Evolutionary conservation across 2,888 invertebrate genomes (phyloP).

Genomic region (Drosophila emarginata): DNA sequence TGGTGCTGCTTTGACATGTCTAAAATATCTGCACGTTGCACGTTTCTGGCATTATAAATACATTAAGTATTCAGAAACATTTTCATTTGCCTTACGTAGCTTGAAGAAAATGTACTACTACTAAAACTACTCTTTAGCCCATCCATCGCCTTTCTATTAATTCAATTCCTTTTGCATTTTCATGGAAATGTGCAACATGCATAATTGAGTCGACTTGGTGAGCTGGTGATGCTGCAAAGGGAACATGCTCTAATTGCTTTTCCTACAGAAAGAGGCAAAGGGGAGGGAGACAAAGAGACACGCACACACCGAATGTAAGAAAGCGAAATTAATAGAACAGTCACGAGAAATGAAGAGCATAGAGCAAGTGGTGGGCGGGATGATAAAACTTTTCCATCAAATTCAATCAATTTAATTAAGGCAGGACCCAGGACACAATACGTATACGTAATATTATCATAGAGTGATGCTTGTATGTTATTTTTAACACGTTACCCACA

Average conservation of each 20-base stretch:
- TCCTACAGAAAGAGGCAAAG: conserved; percentile 4
- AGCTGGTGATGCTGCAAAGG: conserved; percentile 25
- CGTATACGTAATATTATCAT: conserved; percentile 56
- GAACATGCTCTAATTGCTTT: conserved; percentile 56
- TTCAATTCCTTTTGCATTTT: conserved; percentile 71
- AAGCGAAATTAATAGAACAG: not conserved
- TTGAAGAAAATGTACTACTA: conserved; percentile 1
- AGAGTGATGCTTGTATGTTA: conserved; percentile 55
- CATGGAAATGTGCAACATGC: conserved; percentile 69
- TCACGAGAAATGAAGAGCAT: not conserved
- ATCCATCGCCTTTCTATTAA: conserved; percentile 54
- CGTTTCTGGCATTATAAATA: conserved; percentile 64
- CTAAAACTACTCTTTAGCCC: not conserved
- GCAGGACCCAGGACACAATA: conserved; percentile 23
- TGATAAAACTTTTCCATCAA: conserved; percentile 48
- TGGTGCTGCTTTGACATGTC: conserved; percentile 44
- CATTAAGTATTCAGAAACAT: conserved; percentile 71
- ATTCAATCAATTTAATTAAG: conserved; percentile 76
- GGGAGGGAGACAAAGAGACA: not conserved
- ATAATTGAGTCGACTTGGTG: conserved; percentile 48
- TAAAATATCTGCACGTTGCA: conserved; percentile 50
- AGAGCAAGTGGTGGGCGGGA: not conserved
- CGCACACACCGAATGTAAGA: not conserved
- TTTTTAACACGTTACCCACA: conserved; percentile 78
- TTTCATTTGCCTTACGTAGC: conserved; percentile 41